phyloP scores from a whole-genome alignment of 2,113 vertebrate genomes.

The Rhadina sibilatrix region DNA sequence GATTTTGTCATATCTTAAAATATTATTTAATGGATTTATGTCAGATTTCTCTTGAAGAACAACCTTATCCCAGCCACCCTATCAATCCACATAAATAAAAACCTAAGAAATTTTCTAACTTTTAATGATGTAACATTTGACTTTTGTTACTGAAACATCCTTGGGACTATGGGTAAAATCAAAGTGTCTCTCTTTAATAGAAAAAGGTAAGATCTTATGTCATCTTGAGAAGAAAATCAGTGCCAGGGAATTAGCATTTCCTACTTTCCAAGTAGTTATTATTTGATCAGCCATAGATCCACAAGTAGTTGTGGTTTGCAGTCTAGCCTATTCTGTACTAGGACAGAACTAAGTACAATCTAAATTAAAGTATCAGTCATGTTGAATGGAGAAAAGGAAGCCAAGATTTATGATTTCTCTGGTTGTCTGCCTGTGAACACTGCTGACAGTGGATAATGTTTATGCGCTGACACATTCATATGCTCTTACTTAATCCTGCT shows the following conservation, averaged over 20 bases:
- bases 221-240: neutral
- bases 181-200: neutral
- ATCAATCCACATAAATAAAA: neutral
- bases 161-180: neutral
- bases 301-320: neutral
- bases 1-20: conserved; percentile 10
- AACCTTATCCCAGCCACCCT: neutral
- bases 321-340: neutral
- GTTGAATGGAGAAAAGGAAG: neutral
- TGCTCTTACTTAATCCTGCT: neutral
- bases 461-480: neutral
- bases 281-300: neutral
- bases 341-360: neutral
- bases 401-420: neutral
- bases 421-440: neutral
- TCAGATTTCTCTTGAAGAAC: neutral
- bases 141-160: neutral
- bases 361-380: neutral
- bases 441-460: neutral
- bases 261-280: neutral
- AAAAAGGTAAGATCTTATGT: neutral
- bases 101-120: neutral
- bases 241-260: neutral
- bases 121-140: neutral
- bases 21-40: neutral